Base-by-base conservation (phyloP, 2,113 vertebrate genomes). In the Riparia riparia region DNA sequence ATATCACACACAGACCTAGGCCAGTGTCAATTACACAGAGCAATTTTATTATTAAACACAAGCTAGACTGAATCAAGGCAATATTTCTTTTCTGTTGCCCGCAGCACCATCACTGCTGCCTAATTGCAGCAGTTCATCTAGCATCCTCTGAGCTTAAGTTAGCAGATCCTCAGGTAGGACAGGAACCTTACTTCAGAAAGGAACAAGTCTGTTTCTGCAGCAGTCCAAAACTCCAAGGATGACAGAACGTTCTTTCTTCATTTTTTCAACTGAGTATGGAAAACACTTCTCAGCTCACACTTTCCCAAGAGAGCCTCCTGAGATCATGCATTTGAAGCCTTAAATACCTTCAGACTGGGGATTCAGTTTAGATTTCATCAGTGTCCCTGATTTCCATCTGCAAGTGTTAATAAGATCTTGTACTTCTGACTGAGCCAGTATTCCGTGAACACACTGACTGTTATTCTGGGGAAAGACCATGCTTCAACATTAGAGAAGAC, bases 1-100 rank as follows among this genome's bases (percentile, higher is more conserved):
- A 78, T 83, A 90, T 69, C 65, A 84, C 22, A 64, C 2, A 4
- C 29, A 86, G 69, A 79, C 63, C 74, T 76, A 91, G 66, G 79
- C 29, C 65, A 90, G 54, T 14, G 17, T 58, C 64, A 82, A 90
- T 72, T 82, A 80, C 4, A 2, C 34, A 66, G 32, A 70, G 32
- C 16, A 73, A 70, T 81, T 90, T 89, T 41, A 81, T 89, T 89
- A 93, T 86, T 92, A 89, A 92, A 86, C 25, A 81, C 34, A 80
- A 97, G 42, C 29, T 28, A 73, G 39, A 81, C 20, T 34, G 47
- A 90, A 93, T 53, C 63, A 73, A 39, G 37, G 68, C 41, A 80
- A 10, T 42, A 29, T 65, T 65, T 57, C 63, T 79, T 37, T 32
- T 83, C 31, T 31, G 16, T 31, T 84, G 63, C 57, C 45, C n/a